phyloP scores from a whole-genome alignment of 2,888 invertebrate genomes.

The Phyllotreta striolata region DNA sequence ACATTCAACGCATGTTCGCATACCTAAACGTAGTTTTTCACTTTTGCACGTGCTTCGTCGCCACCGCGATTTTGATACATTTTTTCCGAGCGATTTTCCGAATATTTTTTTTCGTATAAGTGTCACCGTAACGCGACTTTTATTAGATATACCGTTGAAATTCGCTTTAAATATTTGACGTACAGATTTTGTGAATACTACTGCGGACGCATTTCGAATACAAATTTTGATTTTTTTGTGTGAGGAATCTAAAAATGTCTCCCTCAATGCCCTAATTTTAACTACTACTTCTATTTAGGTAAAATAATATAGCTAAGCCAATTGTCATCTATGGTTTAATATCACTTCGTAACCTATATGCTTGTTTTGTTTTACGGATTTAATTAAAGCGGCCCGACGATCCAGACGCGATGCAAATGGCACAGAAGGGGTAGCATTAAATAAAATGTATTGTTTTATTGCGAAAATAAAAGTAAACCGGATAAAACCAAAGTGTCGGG shows the following conservation, averaged over 20 bases:
- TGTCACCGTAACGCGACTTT: slow-evolving; percentile 19
- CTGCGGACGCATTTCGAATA: too few relatives aligned
- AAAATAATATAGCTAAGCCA: neutral
- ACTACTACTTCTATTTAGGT: too few relatives aligned
- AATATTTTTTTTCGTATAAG: slow-evolving; percentile 14
- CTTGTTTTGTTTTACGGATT: slow-evolving; percentile 37
- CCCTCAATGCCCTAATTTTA: too few relatives aligned
- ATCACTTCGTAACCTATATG: slow-evolving; percentile 33
- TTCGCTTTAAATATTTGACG: neutral
- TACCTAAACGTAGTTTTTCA: slow-evolving; percentile 33
- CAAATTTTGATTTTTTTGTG: too few relatives aligned
- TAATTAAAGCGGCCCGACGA: slow-evolving; percentile 41
- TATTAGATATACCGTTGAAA: neutral
- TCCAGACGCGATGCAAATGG: slow-evolving; percentile 38
- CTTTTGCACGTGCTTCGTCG: slow-evolving; percentile 30
- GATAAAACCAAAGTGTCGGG: slow-evolving; percentile 43
- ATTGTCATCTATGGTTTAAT: slow-evolving; percentile 35
- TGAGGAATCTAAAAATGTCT: too few relatives aligned
- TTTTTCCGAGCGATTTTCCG: neutral
- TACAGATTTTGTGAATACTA: too few relatives aligned
- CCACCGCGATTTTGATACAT: slow-evolving; percentile 17
- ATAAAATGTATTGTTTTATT: slow-evolving; percentile 41
- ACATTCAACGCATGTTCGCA: slow-evolving; percentile 43
- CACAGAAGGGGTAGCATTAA: slow-evolving; percentile 37
- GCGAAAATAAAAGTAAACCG: slow-evolving; percentile 38